Evolutionary conservation across 2,797 vertebrate genomes (phyloP), one percentile per base, ranked within the genome.

Genomic region (Mus minutoides): DNA sequence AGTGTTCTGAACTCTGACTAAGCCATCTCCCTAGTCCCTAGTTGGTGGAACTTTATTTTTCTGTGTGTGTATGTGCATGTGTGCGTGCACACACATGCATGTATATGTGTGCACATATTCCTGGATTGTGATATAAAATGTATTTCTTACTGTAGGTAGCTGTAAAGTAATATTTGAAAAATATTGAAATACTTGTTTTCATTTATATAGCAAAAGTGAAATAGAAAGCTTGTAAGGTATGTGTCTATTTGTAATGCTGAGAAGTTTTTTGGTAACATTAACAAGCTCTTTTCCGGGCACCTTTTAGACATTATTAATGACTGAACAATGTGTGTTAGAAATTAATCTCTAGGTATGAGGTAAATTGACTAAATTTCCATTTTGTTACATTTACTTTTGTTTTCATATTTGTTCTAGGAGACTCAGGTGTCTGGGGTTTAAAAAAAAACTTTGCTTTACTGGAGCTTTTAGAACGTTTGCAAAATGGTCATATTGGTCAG

Each of bases 371-470:
- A 92, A 79, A 69, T 93, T 78, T 90, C 8, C 26, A 43, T 93
- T 96, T 60, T 52, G 2, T 49, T 97, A 96, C 19, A 77, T 97
- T 97, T 94, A 67, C 90, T 79, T 95, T 94, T 71, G 92, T 92
- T 22, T 31, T 97, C 76, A 94, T 98, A 46, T 97, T 52, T 80
- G 67, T 97, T 97, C 91, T 73, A 99, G 99, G 99, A 37, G 99
- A 99, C 97, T 99, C 99, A 76, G 99, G 99, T 95, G 99, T 99
- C 83, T 99, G 99, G 99, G 99, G 99, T 46, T 98, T 99, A 97
- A 99, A 99, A 98, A 99, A 99, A 98, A 99, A 99, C 98, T 99
- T 99, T 98, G 99, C 99, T 97, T 98, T 99, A 97, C 98, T 99
- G 85, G 99, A 99, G 94, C 99, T 99, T 64, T 96, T 99, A 97